Evolutionary conservation across 2,888 invertebrate species (phyloP).

Genomic region (Microplitis manilae): DNA sequence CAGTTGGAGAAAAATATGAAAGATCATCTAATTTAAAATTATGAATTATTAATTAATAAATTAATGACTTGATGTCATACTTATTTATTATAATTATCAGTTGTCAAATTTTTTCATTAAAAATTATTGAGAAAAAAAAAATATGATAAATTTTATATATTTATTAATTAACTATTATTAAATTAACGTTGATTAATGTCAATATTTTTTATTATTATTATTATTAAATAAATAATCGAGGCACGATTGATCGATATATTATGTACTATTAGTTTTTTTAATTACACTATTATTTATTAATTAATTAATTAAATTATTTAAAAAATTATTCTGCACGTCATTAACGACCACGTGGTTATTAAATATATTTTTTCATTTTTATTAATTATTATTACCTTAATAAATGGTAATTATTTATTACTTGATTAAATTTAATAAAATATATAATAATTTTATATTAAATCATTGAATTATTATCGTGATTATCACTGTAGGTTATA

Average conservation of each 20-base stretch:
- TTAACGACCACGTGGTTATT: conserved; percentile 55
- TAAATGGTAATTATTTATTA: conserved; percentile 51
- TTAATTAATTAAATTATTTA: background rate
- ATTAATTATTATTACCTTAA: conserved; percentile 56
- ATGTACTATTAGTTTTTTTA: conserved; percentile 47
- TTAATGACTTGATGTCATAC: conserved; percentile 55
- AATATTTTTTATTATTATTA: conserved; percentile 49
- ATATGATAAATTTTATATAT: conserved; percentile 46
- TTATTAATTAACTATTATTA: conserved; percentile 49
- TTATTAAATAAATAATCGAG: conserved; percentile 11
- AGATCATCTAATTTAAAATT: background rate
- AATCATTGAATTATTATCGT: conserved; percentile 17
- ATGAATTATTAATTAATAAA: conserved; percentile 31
- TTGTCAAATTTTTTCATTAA: conserved; percentile 6
- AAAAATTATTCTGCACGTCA: conserved; percentile 48
- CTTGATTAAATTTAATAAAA: conserved; percentile 24
- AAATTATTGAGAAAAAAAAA: conserved; percentile 47
- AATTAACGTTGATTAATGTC: conserved; percentile 37
- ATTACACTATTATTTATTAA: conserved; percentile 27
- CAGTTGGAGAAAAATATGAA: conserved; percentile 21
- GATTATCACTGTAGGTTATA: conserved; percentile 16
- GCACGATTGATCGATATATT: conserved; percentile 30
- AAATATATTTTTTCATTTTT: conserved; percentile 53
- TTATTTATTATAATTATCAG: conserved; percentile 47
- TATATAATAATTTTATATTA: conserved; percentile 27